Evolutionary conservation across 1,140 invertebrate genomes (phyloP).

Genomic region (Eubasilissa regina): DNA sequence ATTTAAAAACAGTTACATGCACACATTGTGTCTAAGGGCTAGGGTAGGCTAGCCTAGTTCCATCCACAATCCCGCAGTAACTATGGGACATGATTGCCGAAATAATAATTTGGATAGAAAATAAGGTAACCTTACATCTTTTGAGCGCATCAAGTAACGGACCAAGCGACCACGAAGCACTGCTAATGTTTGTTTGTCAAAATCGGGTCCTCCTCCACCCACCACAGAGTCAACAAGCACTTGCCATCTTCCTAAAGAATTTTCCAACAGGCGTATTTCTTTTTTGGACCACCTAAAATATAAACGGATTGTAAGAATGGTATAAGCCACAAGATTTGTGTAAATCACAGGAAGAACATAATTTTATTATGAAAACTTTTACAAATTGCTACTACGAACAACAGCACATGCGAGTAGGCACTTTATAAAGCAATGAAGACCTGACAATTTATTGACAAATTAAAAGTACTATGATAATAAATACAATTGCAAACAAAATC

Average conservation of each 20-base stretch:
- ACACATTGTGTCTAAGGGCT: too few species aligned
- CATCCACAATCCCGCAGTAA: background rate
- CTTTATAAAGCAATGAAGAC: too few species aligned
- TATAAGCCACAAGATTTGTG: too few species aligned
- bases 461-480: too few species aligned
- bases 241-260: conserved; percentile 92
- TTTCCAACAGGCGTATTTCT: conserved; percentile 91
- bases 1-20: too few species aligned
- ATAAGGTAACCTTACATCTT: conserved; percentile 77
- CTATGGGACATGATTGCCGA: background rate
- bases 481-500: too few species aligned
- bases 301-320: background rate
- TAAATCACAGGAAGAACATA: too few species aligned
- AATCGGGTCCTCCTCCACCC: conserved; percentile 84
- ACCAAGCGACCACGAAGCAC: conserved; percentile 94
- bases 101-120: conserved; percentile 59
- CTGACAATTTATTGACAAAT: too few species aligned
- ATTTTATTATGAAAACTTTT: too few species aligned
- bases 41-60: too few species aligned
- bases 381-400: too few species aligned
- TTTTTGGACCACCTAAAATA: conserved; percentile 72
- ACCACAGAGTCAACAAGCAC: conserved; percentile 93
- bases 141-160: conserved; percentile 95
- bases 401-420: too few species aligned
- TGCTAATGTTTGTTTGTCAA: conserved; percentile 94